Conservation (phyloP, 2,113 vertebrate species). For the Aldabrachelys gigantea region DNA sequence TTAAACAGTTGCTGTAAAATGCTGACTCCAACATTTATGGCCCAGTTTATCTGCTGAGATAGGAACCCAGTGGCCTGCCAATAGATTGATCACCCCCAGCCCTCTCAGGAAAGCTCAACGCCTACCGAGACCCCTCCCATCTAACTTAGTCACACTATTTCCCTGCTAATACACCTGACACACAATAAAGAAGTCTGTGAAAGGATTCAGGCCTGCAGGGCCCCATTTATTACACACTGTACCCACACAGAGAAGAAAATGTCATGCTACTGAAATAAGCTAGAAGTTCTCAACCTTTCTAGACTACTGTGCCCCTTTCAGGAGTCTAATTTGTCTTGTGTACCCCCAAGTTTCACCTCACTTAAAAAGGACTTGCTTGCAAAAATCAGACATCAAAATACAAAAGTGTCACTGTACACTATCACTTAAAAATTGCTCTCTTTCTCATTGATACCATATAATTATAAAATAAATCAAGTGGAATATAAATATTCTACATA, state of each 20-base stretch:
- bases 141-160: background rate
- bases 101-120: background rate
- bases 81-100: background rate
- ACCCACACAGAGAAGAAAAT: background rate
- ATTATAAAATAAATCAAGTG: too few species aligned
- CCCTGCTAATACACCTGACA: conserved; percentile 18
- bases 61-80: background rate
- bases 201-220: conserved; percentile 50
- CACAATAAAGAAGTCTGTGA: conserved; percentile 51
- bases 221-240: conserved; percentile 66
- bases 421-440: too few species aligned
- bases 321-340: too few species aligned
- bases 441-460: too few species aligned
- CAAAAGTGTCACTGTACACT: too few species aligned
- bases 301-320: too few species aligned
- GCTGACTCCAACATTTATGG: conserved; percentile 26
- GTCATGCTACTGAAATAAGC: background rate
- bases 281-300: background rate
- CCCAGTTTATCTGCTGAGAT: conserved; percentile 49
- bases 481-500: too few species aligned
- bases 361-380: too few species aligned
- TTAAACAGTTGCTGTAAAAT: background rate
- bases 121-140: conserved; percentile 42
- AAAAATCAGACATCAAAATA: too few species aligned
- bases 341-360: too few species aligned